phyloP scores from a whole-genome alignment of 2,797 vertebrate species.

The Otus scops region DNA sequence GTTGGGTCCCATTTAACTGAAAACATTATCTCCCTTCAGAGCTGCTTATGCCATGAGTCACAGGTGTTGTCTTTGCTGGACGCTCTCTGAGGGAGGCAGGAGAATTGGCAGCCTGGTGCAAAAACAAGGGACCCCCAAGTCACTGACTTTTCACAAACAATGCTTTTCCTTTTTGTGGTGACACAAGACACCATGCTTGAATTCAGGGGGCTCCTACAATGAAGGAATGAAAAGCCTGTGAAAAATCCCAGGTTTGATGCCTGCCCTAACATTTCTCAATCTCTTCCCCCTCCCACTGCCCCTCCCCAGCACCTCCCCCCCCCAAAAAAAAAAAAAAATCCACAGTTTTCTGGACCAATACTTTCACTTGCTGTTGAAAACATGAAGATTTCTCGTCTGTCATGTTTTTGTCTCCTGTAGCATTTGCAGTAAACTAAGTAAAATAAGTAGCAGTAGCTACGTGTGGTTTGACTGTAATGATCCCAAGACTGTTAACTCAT shows the following conservation, averaged over 20 bases:
- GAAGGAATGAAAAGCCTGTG: neutral
- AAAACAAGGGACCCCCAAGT: neutral
- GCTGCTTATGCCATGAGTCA: neutral
- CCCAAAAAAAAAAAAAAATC: too few species aligned
- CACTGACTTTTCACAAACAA: neutral
- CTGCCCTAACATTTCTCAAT: neutral
- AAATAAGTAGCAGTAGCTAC: neutral
- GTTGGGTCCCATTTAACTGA: neutral
- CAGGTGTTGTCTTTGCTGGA: neutral
- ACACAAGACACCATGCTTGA: neutral
- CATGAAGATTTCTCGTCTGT: neutral
- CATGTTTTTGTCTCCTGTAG: rapidly evolving
- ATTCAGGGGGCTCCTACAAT: neutral
- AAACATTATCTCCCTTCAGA: neutral
- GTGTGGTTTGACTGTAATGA: neutral
- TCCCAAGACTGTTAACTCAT: neutral
- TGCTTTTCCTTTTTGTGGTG: neutral
- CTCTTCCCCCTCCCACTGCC: neutral
- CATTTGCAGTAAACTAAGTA: neutral
- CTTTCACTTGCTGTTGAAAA: neutral
- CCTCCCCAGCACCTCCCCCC: too few species aligned
- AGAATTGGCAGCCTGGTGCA: neutral
- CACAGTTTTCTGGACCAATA: neutral
- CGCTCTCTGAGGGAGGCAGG: neutral
- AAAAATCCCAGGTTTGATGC: neutral